These are phyloP conservation scores for Montipora cactus DNA, from an alignment of 64 coral and sea anemone species.

Conservation along the genomic window DNA sequence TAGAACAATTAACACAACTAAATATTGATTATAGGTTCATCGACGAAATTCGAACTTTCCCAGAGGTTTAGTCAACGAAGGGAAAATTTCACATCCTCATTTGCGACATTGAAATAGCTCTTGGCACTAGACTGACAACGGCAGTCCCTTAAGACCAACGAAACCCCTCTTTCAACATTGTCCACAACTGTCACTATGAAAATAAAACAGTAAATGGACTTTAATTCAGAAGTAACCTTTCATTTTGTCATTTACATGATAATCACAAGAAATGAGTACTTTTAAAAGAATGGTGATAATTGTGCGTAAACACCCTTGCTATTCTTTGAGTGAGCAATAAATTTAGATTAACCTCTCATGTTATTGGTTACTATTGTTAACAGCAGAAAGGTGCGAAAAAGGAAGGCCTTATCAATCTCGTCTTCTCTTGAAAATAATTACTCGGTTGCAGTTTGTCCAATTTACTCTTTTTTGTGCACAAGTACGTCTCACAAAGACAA, in stretches of 20 bases:
- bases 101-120: neutral
- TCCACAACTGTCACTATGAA: slow-evolving; percentile 31
- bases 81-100: neutral
- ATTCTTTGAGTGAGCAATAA: slow-evolving; percentile 35
- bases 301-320: slow-evolving; percentile 51
- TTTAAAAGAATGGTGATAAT: slow-evolving; percentile 60
- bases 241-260: slow-evolving; percentile 49
- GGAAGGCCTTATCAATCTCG: neutral
- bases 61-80: neutral
- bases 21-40: slow-evolving; percentile 10
- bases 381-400: slow-evolving; percentile 28
- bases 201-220: slow-evolving; percentile 20
- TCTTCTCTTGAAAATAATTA: neutral
- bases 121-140: neutral
- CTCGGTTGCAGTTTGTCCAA: neutral
- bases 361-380: slow-evolving; percentile 20
- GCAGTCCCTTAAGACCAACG: neutral
- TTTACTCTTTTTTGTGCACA: neutral
- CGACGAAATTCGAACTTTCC: neutral
- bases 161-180: slow-evolving; percentile 10
- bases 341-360: slow-evolving; percentile 58
- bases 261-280: slow-evolving; percentile 46
- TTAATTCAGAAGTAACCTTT: slow-evolving; percentile 3
- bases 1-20: slow-evolving; percentile 39
- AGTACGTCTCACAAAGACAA: neutral